Evolutionary conservation across 2,888 invertebrate species (phyloP).

Genomic region (Priapulus caudatus): DNA sequence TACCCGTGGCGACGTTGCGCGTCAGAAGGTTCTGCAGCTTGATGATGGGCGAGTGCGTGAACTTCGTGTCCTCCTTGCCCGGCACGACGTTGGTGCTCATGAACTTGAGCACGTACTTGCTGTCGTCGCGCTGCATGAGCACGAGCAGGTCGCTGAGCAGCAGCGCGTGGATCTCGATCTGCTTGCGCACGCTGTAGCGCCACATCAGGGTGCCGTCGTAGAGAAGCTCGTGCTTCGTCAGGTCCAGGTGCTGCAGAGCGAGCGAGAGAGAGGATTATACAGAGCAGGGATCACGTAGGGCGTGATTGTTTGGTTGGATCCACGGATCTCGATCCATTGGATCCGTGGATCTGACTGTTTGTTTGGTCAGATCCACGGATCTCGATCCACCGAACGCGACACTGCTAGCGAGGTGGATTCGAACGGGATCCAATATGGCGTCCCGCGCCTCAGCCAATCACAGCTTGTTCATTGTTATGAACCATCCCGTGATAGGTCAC

Average conservation of each 20-base stretch:
- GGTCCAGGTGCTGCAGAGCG: background rate
- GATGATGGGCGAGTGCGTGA: conserved; percentile 1
- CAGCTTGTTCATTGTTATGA: no score
- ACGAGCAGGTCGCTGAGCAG: background rate
- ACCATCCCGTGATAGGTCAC: no score
- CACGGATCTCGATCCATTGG: no score
- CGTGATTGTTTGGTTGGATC: no score
- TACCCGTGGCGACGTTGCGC: background rate
- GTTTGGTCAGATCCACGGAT: no score
- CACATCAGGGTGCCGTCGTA: background rate
- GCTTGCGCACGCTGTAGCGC: background rate
- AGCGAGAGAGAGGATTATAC: no score
- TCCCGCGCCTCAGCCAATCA: no score
- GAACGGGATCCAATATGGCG: no score
- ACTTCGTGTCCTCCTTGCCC: background rate
- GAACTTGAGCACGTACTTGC: conserved; percentile 1
- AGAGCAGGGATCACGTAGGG: no score
- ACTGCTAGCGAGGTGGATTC: no score
- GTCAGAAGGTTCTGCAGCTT: conserved; percentile 1
- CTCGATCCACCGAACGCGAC: no score
- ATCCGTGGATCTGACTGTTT: no score
- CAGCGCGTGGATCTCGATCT: background rate
- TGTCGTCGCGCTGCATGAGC: background rate
- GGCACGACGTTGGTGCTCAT: background rate
- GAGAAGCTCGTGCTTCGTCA: background rate